Evolutionary conservation across 2,888 invertebrate species (phyloP).

Genomic region (Hyalella azteca): DNA sequence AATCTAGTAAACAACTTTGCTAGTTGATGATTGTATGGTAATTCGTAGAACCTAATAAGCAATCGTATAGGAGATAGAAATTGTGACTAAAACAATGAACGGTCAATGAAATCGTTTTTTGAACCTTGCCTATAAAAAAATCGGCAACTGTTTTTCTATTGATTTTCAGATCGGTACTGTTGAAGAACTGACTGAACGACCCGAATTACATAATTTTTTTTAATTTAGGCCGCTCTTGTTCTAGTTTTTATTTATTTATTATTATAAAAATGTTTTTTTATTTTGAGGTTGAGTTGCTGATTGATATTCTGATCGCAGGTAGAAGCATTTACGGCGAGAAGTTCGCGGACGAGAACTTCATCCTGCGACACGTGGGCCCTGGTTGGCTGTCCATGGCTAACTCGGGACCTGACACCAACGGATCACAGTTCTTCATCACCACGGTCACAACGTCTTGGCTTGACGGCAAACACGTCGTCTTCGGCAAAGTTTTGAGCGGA

Average conservation of each 20-base stretch:
- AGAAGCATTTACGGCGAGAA: conserved; percentile 90
- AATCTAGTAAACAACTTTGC: too few relatives aligned
- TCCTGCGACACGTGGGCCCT: conserved; percentile 92
- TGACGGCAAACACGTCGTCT: conserved; percentile 95
- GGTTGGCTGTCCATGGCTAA: conserved; percentile 99
- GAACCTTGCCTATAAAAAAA: not conserved
- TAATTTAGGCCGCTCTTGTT: not conserved
- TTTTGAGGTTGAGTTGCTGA: not conserved
- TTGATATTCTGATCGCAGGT: conserved; percentile 59
- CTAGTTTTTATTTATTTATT: not conserved
- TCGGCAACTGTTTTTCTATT: not conserved
- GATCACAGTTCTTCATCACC: conserved; percentile 98
- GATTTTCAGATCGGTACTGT: not conserved
- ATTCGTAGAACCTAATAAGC: too few relatives aligned
- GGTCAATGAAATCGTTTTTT: not conserved
- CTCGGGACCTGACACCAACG: conserved; percentile 96
- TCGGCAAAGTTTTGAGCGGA: conserved; percentile 87
- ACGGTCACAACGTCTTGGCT: conserved; percentile 74
- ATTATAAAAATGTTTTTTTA: not conserved
- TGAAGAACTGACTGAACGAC: not conserved
- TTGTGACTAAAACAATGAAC: not conserved
- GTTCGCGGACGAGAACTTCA: conserved; percentile 97
- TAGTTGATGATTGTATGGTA: too few relatives aligned
- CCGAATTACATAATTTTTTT: not conserved
- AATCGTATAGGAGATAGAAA: too few relatives aligned